phyloP scores from a whole-genome alignment of 2,888 invertebrate species.

The Geophilus truncorum region DNA sequence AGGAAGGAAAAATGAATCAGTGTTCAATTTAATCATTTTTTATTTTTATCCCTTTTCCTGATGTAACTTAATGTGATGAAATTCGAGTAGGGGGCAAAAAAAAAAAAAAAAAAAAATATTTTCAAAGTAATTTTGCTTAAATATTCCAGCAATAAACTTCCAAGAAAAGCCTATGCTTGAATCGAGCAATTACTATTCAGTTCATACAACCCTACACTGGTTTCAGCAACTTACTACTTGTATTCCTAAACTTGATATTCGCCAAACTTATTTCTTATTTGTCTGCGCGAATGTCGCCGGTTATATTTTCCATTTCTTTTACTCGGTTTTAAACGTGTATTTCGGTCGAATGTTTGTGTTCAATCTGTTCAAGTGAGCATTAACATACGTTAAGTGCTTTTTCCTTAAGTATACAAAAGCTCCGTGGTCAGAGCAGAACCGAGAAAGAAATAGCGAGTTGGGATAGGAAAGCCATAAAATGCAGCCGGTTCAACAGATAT shows the following conservation, averaged over 20 bases:
- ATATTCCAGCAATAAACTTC: not conserved
- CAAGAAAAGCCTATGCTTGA: not conserved
- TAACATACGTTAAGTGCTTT: not conserved
- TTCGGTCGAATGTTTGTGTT: not conserved
- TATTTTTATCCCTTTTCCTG: no score
- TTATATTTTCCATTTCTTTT: no score
- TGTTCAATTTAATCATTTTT: no score
- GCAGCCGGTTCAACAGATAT: conserved; percentile 8
- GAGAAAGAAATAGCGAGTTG: conserved; percentile 3
- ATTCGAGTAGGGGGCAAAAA: no score
- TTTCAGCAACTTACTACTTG: not conserved
- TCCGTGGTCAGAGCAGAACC: not conserved
- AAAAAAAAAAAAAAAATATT: not conserved
- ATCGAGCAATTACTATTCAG: conserved; percentile 13
- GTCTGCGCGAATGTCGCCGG: not conserved
- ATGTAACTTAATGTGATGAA: no score
- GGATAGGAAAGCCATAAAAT: conserved; percentile 11
- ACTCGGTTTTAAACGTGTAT: no score
- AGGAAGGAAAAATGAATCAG: no score
- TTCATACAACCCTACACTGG: not conserved
- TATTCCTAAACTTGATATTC: not conserved
- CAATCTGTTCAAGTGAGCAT: not conserved
- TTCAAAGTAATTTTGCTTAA: not conserved
- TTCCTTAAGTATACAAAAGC: not conserved
- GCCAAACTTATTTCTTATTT: not conserved